A percentile compares a stretch with the other conserved stretches of the same genome.
phyloP scores from a whole-genome alignment of 1,140 invertebrate genomes.

The Trinorchestia longiramus region DNA sequence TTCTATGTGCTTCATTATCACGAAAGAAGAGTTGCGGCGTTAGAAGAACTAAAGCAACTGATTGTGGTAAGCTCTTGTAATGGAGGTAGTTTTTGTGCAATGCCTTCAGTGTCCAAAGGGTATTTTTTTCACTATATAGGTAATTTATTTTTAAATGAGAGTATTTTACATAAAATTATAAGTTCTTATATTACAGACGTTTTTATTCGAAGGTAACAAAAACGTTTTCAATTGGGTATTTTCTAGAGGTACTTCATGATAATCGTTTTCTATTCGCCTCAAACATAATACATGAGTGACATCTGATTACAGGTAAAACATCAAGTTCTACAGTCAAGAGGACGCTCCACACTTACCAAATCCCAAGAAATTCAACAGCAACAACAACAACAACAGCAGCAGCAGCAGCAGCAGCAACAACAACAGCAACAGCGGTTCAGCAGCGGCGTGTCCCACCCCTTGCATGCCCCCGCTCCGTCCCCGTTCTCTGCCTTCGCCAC shows the following conservation, averaged over 20 bases:
- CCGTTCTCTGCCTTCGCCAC: constrained; percentile 34
- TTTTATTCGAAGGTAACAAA: no score
- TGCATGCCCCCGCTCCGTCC: constrained; percentile 41
- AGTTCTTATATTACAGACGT: no score
- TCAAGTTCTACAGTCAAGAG: constrained; percentile 24
- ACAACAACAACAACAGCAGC: constrained; percentile 20
- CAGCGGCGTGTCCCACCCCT: constrained; percentile 45
- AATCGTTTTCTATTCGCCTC: not conserved
- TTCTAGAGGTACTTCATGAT: not conserved
- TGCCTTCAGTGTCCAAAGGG: no score
- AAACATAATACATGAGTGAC: not conserved
- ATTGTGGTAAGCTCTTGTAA: no score
- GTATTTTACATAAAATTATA: no score
- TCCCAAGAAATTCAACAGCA: constrained; percentile 37
- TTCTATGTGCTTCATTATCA: no score
- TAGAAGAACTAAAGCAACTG: no score
- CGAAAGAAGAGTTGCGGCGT: no score
- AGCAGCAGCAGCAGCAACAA: constrained; percentile 15
- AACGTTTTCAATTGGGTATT: not conserved
- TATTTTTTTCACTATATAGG: no score
- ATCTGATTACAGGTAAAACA: not conserved
- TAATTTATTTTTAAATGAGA: no score
- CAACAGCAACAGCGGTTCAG: constrained; percentile 34
- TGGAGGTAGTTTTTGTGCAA: no score
- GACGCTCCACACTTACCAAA: not conserved